Base-by-base conservation (phyloP, 1,140 invertebrate species). In the Xylocopa sonorina region DNA sequence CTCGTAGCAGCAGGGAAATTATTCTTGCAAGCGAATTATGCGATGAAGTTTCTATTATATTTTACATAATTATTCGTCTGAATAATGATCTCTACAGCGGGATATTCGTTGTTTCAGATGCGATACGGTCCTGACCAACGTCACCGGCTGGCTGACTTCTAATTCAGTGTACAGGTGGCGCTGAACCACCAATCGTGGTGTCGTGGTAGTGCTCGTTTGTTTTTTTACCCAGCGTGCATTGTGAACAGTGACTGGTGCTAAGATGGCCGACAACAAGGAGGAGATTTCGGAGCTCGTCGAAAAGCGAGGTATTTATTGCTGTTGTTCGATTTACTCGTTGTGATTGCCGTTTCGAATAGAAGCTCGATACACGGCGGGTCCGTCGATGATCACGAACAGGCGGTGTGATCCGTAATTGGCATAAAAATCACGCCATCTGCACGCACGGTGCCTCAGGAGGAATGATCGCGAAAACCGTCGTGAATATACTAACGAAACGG, bases 241-340 rank as follows among this genome's bases (percentile, higher is more conserved):
- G 90, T 90, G 88, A 87, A 73, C 89, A 92, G 91, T 94, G 91
- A 92, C 88, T 92, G 92, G 92, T 92, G 92, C 92, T 94, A 94
- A 94, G 93, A 94, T 94, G 94, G 94, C 94, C 90, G 94, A 94
- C 93, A 94, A 93, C 91, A 93, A 93, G 92, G 93, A 94, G 92
- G 92, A 94, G 89, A 92, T 93, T 91, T 91, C 91, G 89, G 93
- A 93, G 91, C 92, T 93, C 91, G 90, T 91, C 85, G 93, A 93
- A 89, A 92, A 93, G 88, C 91, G 92, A 94, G 94, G 94, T 94
- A 94, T 88, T 89, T 90, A 88, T 86, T 60, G 62, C 73, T 24
- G 64, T 63, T 68, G 41, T 46, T 43, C 43, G 18, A 43, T 81
- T 87, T 71, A 78, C 43, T 82, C 29, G 9, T 5, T 27, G n/a